These are phyloP conservation scores for Huso huso DNA, from an alignment of 2,797 vertebrate species.

Conservation along the genomic window DNA sequence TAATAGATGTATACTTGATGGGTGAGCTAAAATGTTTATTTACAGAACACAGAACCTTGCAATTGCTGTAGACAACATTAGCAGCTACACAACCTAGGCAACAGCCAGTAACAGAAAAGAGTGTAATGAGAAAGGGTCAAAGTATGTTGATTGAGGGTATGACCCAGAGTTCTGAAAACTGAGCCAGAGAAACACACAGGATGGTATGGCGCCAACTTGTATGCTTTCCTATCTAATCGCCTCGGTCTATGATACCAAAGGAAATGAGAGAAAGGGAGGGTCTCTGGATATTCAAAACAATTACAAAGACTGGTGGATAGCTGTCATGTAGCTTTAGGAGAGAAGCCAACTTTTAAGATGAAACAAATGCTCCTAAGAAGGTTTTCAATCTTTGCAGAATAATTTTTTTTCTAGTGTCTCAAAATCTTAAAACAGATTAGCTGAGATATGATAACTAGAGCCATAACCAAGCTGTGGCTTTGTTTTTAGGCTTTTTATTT, in stretches of 20 bases:
- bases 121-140: constrained; percentile 34
- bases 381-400: background rate
- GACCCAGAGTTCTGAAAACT: constrained; percentile 28
- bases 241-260: constrained; percentile 38
- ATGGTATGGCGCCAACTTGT: constrained; percentile 47
- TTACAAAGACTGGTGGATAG: constrained; percentile 31
- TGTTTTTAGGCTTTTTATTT: too few species aligned
- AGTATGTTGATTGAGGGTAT: constrained; percentile 34
- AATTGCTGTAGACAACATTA: too few species aligned
- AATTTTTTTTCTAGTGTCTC: constrained; percentile 10
- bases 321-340: constrained; percentile 33
- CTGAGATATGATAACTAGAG: background rate
- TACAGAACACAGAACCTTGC: too few species aligned
- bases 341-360: constrained; percentile 30
- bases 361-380: constrained; percentile 14
- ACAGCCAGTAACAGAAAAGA: constrained; percentile 30
- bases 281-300: constrained; percentile 35
- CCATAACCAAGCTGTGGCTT: too few species aligned
- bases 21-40: too few species aligned
- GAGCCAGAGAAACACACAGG: constrained; percentile 38
- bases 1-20: too few species aligned
- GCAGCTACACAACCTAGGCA: too few species aligned
- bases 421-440: background rate
- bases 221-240: constrained; percentile 44
- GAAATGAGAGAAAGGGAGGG: constrained; percentile 41